Evolutionary conservation across 2,888 invertebrate genomes (phyloP).

Genomic region (Lymantria dispar): DNA sequence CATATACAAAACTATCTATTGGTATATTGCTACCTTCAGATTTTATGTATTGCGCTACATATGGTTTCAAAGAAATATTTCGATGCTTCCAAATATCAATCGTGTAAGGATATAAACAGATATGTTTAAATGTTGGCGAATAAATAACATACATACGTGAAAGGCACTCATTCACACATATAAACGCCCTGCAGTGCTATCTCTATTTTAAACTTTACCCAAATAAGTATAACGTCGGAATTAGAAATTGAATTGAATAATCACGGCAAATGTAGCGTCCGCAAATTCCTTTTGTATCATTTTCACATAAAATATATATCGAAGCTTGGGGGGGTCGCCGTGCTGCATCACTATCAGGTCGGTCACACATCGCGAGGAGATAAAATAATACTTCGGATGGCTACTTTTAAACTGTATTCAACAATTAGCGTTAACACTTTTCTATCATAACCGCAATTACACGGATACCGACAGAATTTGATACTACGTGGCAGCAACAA

Average conservation of each 20-base stretch:
- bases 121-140: conserved; percentile 33
- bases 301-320: too few relatives aligned
- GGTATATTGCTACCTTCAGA: too few relatives aligned
- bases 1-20: too few relatives aligned
- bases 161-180: conserved; percentile 12
- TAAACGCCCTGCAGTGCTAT: not conserved
- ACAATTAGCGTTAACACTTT: too few relatives aligned
- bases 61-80: conserved; percentile 32
- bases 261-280: conserved; percentile 25
- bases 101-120: conserved; percentile 51
- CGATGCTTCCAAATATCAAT: conserved; percentile 43
- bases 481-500: too few relatives aligned
- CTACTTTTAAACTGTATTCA: too few relatives aligned
- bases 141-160: conserved; percentile 14
- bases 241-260: conserved; percentile 21
- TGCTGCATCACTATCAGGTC: too few relatives aligned
- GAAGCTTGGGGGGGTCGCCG: too few relatives aligned
- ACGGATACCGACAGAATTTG: too few relatives aligned
- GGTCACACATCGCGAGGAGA: too few relatives aligned
- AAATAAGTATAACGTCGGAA: conserved; percentile 24
- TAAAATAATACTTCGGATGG: too few relatives aligned
- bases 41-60: conserved; percentile 19
- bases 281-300: conserved; percentile 13
- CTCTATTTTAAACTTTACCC: conserved; percentile 33
- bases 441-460: too few relatives aligned